phyloP scores from a whole-genome alignment of 1,140 invertebrate genomes.

The Coptotermes formosanus region DNA sequence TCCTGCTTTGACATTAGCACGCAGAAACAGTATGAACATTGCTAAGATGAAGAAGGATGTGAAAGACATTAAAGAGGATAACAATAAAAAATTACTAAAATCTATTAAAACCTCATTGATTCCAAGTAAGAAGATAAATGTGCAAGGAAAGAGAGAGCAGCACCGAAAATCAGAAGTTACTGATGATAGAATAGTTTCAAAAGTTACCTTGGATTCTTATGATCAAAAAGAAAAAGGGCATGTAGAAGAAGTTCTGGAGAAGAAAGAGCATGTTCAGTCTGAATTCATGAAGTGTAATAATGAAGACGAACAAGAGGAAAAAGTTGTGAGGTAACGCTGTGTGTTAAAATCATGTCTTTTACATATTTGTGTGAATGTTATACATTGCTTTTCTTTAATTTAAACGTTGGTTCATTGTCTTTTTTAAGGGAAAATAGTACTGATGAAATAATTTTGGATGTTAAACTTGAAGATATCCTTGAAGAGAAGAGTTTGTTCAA shows the following conservation, averaged over 20 bases:
- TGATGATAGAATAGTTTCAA: background rate
- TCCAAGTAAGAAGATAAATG: background rate
- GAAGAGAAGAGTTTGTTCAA: constrained; percentile 36
- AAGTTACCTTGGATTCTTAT: background rate
- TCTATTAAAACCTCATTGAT: constrained; percentile 25
- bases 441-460: constrained; percentile 1
- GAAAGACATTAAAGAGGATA: constrained; percentile 24
- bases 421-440: background rate
- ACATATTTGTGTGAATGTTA: too few species aligned
- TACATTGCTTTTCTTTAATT: too few species aligned
- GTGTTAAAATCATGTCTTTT: background rate
- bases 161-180: background rate
- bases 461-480: constrained; percentile 27
- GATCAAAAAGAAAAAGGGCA: background rate
- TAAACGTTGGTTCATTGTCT: too few species aligned
- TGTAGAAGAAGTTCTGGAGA: background rate
- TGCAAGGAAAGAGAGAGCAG: background rate
- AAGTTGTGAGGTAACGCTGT: background rate
- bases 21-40: background rate
- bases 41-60: constrained; percentile 22
- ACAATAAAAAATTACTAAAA: constrained; percentile 18
- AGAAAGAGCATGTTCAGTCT: background rate
- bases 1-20: background rate
- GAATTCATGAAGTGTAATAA: background rate
- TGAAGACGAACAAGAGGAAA: background rate